Evolutionary conservation across 2,113 vertebrate genomes (phyloP), one percentile per base, ranked within the genome.

Genomic region (Guaruba guarouba): DNA sequence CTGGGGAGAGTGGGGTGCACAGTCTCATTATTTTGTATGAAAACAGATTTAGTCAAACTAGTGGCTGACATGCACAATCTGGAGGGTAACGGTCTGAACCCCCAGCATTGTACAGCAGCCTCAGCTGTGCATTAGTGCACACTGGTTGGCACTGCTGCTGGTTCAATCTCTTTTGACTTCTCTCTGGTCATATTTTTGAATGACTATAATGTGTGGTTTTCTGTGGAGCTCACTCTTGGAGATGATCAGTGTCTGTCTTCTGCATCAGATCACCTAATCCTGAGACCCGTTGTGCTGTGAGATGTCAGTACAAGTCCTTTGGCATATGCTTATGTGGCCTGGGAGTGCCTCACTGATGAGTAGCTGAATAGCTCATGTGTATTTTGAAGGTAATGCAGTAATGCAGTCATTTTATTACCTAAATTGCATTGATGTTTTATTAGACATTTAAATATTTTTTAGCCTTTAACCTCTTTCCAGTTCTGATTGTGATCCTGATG

Each of bases 261-360:
- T 52, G 37, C 22, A 23, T 44, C 31, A 70, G 33, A 5, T 44
- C 41, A 49, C 31, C 25, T 5, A 2, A 46, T 43, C 54, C 15
- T 2, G 4, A n/a, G 37, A 15, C n/a, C 37, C 0, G 0, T 3
- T 57, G 35, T 25, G 48, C 39, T 22, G 16, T 49, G 54, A 46
- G 22, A 43, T 93, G 16, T 46, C 11, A n/a, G n/a, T 61, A 18
- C 23, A 61, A 8, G 61, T 82, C 55, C 61, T 84, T 48, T 71
- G 35, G 10, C 31, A 10, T 13, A n/a, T 14, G 5, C 11, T 57
- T 12, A 9, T 6, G 23, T 5, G 13, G 13, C 35, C 48, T 44
- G 44, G 31, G 3, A 66, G 28, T 1, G 1, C 35, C 16, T 43
- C 54, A 35, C 17, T 57, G 55, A 69, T 11, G 12, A 78, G 43